phyloP scores from a whole-genome alignment of 2,888 invertebrate genomes.

The Pheosia gnoma region DNA sequence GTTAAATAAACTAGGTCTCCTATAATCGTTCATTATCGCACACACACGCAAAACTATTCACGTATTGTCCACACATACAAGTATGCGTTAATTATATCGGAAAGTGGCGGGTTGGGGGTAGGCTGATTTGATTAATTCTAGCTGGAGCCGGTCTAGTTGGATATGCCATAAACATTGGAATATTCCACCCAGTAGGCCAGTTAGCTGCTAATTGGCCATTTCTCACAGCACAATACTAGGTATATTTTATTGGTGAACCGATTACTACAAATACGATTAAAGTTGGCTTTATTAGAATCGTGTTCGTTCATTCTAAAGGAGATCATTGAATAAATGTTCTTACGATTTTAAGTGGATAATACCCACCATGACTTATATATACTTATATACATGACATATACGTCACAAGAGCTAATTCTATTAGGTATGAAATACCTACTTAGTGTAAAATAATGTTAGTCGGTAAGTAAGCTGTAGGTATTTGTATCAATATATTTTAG shows the following conservation, averaged over 20 bases:
- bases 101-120: conserved; percentile 82
- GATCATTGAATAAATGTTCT: no score
- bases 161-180: conserved; percentile 76
- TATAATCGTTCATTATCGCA: conserved; percentile 84
- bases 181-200: conserved; percentile 65
- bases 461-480: no score
- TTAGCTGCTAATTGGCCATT: conserved; percentile 61
- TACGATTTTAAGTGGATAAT: no score
- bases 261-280: background rate
- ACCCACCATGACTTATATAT: no score
- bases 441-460: no score
- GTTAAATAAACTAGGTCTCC: conserved; percentile 72
- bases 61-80: conserved; percentile 78
- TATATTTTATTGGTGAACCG: conserved; percentile 17
- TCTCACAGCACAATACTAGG: conserved; percentile 43
- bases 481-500: no score
- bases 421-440: no score
- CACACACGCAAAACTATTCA: conserved; percentile 68
- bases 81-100: conserved; percentile 83
- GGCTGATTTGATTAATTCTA: conserved; percentile 84
- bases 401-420: no score
- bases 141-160: conserved; percentile 76
- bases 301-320: no score
- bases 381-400: no score
- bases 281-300: background rate